Evolutionary conservation across 2,797 vertebrate genomes (phyloP).

Genomic region (Hypotaenidia okinawae): DNA sequence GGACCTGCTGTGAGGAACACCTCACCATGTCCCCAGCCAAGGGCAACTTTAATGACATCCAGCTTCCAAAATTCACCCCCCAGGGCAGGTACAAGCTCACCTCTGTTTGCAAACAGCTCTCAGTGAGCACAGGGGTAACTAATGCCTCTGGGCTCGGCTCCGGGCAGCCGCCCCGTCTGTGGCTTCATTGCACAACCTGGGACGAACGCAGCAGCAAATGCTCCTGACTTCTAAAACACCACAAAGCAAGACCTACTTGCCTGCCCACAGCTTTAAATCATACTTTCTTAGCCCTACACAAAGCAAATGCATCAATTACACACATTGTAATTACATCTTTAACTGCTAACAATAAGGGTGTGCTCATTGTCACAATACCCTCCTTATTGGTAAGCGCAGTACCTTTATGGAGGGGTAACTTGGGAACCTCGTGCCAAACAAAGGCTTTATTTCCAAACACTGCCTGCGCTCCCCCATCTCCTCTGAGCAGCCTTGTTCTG

Average conservation of each 20-base stretch:
- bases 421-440: not conserved
- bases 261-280: not conserved
- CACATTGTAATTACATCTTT: not conserved
- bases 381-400: not conserved
- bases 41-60: not conserved
- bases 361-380: not conserved
- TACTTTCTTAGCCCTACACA: not conserved
- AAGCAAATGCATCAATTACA: not conserved
- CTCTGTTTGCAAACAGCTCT: not conserved
- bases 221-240: not conserved
- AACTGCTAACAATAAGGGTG: not conserved
- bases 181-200: not conserved
- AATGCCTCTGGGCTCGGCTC: accelerated
- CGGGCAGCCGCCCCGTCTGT: accelerated
- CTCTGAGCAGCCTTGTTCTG: not conserved
- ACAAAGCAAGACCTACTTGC: not conserved
- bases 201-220: not conserved
- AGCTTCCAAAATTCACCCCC: not conserved
- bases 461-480: not conserved
- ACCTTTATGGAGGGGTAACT: not conserved
- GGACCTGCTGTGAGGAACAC: not conserved
- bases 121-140: not conserved
- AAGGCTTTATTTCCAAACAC: not conserved
- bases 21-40: accelerated
- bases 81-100: not conserved